phyloP scores from a whole-genome alignment of 30 jellyfish, hydroid and myxozoan species.

The Turritopsis dohrnii region DNA sequence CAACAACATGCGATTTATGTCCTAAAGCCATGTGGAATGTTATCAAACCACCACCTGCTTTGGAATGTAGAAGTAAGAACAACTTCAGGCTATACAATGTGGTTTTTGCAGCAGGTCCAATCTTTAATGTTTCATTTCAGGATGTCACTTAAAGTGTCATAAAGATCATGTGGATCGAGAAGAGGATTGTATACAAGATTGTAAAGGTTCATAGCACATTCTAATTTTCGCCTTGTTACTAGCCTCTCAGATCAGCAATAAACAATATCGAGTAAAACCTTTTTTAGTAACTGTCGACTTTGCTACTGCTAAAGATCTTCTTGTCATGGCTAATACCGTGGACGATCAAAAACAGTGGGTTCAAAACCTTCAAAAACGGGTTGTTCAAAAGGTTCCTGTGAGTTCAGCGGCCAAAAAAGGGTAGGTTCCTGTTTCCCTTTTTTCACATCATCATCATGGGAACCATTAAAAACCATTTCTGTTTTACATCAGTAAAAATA shows the following conservation, averaged over 20 bases:
- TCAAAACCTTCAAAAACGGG: conserved; percentile 47
- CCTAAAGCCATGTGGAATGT: conserved; percentile 78
- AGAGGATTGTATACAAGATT: conserved; percentile 50
- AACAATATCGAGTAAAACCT: no score
- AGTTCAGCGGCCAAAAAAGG: conserved; percentile 9
- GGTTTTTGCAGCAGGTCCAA: neutral
- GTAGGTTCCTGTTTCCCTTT: neutral
- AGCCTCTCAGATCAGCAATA: no score
- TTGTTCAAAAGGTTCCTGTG: conserved; percentile 50
- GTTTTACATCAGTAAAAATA: neutral
- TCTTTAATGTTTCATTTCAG: conserved; percentile 29
- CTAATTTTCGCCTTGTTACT: no score
- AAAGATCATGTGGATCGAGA: conserved; percentile 93
- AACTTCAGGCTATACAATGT: neutral
- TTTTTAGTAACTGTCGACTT: conserved; percentile 64
- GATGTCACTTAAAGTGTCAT: conserved; percentile 85
- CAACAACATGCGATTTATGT: conserved; percentile 84
- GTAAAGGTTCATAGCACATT: conserved; percentile 62
- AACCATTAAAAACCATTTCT: neutral
- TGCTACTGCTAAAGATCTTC: conserved; percentile 80
- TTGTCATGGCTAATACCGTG: conserved; percentile 69
- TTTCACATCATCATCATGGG: neutral
- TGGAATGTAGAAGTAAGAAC: conserved; percentile 86
- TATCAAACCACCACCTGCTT: conserved; percentile 89
- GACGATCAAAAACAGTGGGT: conserved; percentile 97